Base-by-base conservation (phyloP, 2,113 vertebrate species). In the Grammomys surdaster region DNA sequence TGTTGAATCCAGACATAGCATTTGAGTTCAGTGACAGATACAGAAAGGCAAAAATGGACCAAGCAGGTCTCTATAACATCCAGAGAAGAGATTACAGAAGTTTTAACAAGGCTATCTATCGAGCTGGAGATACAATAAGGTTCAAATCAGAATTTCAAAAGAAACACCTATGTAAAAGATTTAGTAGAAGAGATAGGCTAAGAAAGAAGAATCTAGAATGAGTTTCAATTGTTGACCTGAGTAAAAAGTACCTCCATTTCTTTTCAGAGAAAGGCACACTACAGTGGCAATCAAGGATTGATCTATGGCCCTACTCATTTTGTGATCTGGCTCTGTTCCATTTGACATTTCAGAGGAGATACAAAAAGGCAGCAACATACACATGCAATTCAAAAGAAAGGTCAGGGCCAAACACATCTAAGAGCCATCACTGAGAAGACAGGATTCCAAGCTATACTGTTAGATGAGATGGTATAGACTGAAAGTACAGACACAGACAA, bases 141-240 rank as follows among this genome's bases (percentile, higher is more conserved):
- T 92, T 93, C 72, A 90, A 46, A 93, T 75, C 67, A 76, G 63
- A 85, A 63, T 85, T 88, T 84, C 51, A 36, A 96, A 76, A 60
- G 76, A 93, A 95, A 63, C 48, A 51, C 48, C 7, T 5, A 51
- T 87, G 17, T 91, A 70, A 33, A 58, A 20, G 9, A 78, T 73
- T 77, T 72, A 40, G 58, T 40, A 51, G 31, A 28, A 91, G 22
- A 80, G 24, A 91, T 46, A 43, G 92, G 12, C 17, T 46, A 72
- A 72, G 36, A 31, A 85, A 87, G 36, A 89, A 40, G 31, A 78
- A 63, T 86, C 16, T 90, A 90, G 7, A 17, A 58, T 54, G 93
- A 46, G 60, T 40, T 48, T 72, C 63, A 2, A 19, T 69, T 78
- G 51, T 69, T 56, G n/a, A 43, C 24, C 77, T 65, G 13, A 73